phyloP scores from a whole-genome alignment of 53 echinoderm and acorn worm species.

The Echinarachnius parma region DNA sequence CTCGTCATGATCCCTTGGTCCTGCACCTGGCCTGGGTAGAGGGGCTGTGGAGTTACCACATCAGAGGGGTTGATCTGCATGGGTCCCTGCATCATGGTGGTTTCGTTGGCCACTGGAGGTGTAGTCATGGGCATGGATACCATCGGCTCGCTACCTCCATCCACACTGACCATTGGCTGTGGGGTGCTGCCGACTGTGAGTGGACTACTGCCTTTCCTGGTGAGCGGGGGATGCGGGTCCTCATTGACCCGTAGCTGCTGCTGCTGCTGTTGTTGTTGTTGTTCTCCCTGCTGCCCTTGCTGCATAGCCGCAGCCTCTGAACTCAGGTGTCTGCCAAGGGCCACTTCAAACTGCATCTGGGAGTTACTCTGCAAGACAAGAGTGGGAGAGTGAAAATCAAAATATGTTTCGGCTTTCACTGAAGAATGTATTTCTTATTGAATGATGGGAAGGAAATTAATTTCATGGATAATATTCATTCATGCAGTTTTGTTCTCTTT shows the following conservation, averaged over 20 bases:
- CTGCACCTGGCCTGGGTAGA: slow-evolving; percentile 38
- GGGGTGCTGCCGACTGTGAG: slow-evolving; percentile 4
- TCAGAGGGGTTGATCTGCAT: no score
- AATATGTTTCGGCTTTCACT: no score
- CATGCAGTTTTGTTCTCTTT: no score
- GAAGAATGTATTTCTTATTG: no score
- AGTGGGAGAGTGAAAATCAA: background rate
- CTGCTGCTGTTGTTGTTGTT: slow-evolving; percentile 23
- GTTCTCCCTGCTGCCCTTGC: background rate
- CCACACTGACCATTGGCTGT: slow-evolving; percentile 7
- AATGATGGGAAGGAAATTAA: no score
- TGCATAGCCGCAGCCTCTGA: no score
- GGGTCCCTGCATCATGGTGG: background rate
- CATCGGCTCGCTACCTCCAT: background rate
- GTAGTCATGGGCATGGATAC: background rate
- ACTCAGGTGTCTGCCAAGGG: background rate
- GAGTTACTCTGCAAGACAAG: slow-evolving; percentile 16
- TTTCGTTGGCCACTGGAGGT: slow-evolving; percentile 15
- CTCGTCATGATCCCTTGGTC: slow-evolving; percentile 17
- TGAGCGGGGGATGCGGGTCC: slow-evolving; percentile 34
- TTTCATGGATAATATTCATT: no score
- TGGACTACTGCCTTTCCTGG: slow-evolving; percentile 33
- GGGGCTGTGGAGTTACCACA: slow-evolving; percentile 54
- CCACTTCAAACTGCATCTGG: slow-evolving; percentile 33
- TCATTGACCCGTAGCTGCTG: slow-evolving; percentile 19